These are phyloP conservation scores for Thaleichthys pacificus DNA, from an alignment of 2,797 vertebrate genomes.

Conservation along the genomic window DNA sequence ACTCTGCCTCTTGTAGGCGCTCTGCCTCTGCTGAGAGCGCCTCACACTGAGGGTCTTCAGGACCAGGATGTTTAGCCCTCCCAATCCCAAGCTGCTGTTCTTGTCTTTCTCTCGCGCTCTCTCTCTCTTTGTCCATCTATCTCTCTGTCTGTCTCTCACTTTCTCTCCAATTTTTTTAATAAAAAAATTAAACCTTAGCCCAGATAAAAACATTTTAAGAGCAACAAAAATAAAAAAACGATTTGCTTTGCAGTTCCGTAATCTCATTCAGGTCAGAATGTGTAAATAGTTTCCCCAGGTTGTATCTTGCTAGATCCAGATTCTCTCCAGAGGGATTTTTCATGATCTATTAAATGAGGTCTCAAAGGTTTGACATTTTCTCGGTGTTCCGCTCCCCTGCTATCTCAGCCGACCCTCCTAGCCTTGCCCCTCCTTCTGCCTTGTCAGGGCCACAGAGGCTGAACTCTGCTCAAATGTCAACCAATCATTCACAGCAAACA, in stretches of 20 bases:
- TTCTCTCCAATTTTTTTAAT: background rate
- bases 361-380: background rate
- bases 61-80: no score
- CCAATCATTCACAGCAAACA: no score
- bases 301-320: slow-evolving; percentile 5
- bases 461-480: no score
- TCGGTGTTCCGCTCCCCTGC: no score
- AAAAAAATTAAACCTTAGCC: background rate
- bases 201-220: slow-evolving; percentile 20
- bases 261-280: slow-evolving; percentile 10
- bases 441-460: no score
- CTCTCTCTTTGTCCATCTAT: background rate
- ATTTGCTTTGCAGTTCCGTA: slow-evolving; percentile 18
- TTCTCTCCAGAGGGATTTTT: background rate
- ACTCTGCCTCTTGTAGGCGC: no score
- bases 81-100: background rate
- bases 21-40: no score
- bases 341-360: background rate
- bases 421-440: no score
- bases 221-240: slow-evolving; percentile 6
- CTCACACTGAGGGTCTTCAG: no score
- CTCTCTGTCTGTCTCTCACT: background rate
- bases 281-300: background rate
- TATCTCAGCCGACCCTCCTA: no score
- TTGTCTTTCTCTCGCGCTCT: background rate